phyloP scores from a whole-genome alignment of 2,888 invertebrate species.

The Helleia helle region DNA sequence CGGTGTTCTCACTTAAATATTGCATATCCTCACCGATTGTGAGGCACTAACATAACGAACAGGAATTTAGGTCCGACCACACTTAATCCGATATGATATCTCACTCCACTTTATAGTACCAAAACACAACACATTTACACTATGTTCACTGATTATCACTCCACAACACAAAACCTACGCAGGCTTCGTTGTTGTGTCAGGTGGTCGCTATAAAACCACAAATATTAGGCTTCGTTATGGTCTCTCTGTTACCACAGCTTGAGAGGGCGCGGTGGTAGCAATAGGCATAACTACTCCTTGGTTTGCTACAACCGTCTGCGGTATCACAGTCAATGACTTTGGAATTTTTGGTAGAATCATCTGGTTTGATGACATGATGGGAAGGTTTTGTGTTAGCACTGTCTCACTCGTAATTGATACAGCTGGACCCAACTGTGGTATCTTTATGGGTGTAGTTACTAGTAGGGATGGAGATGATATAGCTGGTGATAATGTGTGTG shows the following conservation, averaged over 20 bases:
- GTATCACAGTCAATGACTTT: slow-evolving; percentile 86
- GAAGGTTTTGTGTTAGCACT: slow-evolving; percentile 29
- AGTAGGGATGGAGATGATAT: slow-evolving; percentile 41
- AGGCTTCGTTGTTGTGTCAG: slow-evolving; percentile 22
- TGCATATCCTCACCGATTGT: slow-evolving; percentile 26
- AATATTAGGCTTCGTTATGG: slow-evolving; percentile 58
- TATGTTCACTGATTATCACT: slow-evolving; percentile 15
- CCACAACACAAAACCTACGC: slow-evolving; percentile 14
- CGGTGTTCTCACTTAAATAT: slow-evolving; percentile 44
- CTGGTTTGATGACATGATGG: slow-evolving; percentile 37
- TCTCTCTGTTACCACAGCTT: slow-evolving; percentile 25
- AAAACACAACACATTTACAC: slow-evolving; percentile 18
- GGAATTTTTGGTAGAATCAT: slow-evolving; percentile 84
- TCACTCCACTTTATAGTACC: slow-evolving; percentile 18
- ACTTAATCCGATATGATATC: slow-evolving; percentile 4
- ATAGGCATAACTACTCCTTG: slow-evolving; percentile 23
- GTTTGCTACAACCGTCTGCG: slow-evolving; percentile 60
- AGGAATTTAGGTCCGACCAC: slow-evolving; percentile 29
- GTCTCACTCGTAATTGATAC: slow-evolving; percentile 50
- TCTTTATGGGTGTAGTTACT: slow-evolving; percentile 42
- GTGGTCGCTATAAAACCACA: slow-evolving; percentile 44
- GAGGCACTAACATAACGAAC: slow-evolving; percentile 27
- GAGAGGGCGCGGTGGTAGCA: slow-evolving; percentile 21
- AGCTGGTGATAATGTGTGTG: slow-evolving; percentile 34
- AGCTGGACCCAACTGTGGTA: slow-evolving; percentile 45